These are phyloP conservation scores for Corydoras sp. DNA, from an alignment of 2,113 vertebrate genomes.

Conservation along the genomic window DNA sequence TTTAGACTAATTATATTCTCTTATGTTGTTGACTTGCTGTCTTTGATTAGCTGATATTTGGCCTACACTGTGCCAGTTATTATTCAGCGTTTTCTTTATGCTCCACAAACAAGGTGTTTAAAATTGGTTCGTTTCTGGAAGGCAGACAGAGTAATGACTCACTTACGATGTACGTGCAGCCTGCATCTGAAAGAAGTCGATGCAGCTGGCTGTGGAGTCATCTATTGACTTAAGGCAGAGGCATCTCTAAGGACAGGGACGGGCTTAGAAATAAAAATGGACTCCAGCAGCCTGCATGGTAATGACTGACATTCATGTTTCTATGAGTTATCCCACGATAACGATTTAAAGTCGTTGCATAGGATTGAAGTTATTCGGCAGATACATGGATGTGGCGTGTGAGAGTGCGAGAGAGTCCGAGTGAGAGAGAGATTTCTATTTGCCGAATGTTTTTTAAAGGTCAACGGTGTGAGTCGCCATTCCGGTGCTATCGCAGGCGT, in stretches of 20 bases:
- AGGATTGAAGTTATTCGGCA: slow-evolving; percentile 7
- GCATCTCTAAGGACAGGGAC: not conserved
- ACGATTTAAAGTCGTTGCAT: not conserved
- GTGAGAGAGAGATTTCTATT: not conserved
- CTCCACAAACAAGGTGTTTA: slow-evolving; percentile 5
- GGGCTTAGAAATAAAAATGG: not conserved
- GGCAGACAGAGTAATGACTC: slow-evolving; percentile 22
- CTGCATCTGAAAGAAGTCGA: slow-evolving; percentile 2
- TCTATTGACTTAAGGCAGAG: not conserved
- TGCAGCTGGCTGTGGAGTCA: not conserved
- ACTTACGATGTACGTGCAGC: not conserved
- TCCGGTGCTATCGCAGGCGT: not conserved
- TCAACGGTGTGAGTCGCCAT: slow-evolving; percentile 2
- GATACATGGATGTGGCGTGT: not conserved
- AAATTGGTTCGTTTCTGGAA: slow-evolving; percentile 11
- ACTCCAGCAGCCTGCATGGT: not conserved
- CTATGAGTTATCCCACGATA: not conserved
- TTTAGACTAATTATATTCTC: not conserved
- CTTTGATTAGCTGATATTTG: slow-evolving; percentile 10
- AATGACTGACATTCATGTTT: not conserved
- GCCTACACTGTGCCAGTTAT: not conserved
- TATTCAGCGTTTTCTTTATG: slow-evolving; percentile 9
- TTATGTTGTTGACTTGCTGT: not conserved
- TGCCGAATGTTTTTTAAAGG: slow-evolving; percentile 20
- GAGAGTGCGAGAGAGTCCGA: not conserved